phyloP scores from a whole-genome alignment of 2,797 vertebrate genomes.

The Myotis planiceps region DNA sequence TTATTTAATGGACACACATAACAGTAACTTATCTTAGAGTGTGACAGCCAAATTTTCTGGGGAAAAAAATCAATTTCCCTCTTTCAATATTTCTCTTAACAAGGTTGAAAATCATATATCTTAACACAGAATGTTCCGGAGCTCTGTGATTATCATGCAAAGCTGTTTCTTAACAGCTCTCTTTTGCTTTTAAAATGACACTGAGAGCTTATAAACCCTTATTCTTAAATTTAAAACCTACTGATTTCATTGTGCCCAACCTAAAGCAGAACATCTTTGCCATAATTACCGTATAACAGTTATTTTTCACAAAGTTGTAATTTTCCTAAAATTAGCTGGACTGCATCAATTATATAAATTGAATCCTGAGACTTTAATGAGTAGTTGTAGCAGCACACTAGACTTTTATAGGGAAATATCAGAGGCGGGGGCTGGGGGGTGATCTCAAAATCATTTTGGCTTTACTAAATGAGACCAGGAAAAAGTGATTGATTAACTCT shows the following conservation, averaged over 20 bases:
- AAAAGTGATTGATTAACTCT: constrained; percentile 69
- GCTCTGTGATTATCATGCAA: constrained; percentile 82
- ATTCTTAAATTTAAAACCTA: constrained; percentile 86
- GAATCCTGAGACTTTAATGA: constrained; percentile 85
- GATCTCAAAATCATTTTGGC: constrained; percentile 73
- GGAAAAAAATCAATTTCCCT: constrained; percentile 80
- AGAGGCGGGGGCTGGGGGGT: constrained; percentile 1
- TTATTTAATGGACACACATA: constrained; percentile 74
- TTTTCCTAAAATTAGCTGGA: constrained; percentile 88
- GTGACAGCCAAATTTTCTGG: constrained; percentile 81
- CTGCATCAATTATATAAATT: constrained; percentile 87
- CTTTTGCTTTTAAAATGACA: constrained; percentile 83
- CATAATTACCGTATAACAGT: constrained; percentile 85
- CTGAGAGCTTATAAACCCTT: constrained; percentile 78
- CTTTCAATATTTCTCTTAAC: constrained; percentile 83
- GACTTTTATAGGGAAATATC: constrained; percentile 79
- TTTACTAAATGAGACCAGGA: constrained; percentile 69
- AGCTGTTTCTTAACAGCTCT: constrained; percentile 82
- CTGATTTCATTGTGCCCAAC: constrained; percentile 86
- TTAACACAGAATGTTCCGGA: constrained; percentile 73
- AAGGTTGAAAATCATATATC: constrained; percentile 76
- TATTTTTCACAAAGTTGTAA: constrained; percentile 86
- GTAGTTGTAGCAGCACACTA: constrained; percentile 77
- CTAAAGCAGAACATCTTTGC: constrained; percentile 86
- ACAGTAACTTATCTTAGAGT: constrained; percentile 77